phyloP scores from a whole-genome alignment of 1,140 invertebrate species.

The Meteorus sp. region DNA sequence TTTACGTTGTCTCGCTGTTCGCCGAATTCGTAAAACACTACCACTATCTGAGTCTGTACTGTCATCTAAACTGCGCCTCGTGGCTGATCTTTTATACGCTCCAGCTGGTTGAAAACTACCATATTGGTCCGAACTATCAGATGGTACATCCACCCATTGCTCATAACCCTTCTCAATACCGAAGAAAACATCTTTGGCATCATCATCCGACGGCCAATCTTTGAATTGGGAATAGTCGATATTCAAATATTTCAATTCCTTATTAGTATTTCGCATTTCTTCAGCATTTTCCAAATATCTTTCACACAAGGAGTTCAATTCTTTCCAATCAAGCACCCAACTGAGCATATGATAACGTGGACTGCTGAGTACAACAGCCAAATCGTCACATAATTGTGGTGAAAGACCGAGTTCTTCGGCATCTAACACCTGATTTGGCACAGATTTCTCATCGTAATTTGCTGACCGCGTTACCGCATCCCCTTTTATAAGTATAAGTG shows the following conservation, averaged over 20 bases:
- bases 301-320: slow-evolving; percentile 63
- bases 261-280: slow-evolving; percentile 63
- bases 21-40: slow-evolving; percentile 38
- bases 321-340: slow-evolving; percentile 65
- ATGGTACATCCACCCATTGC: slow-evolving; percentile 52
- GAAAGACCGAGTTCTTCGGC: slow-evolving; percentile 62
- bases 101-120: slow-evolving; percentile 50
- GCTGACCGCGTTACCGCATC: slow-evolving; percentile 50
- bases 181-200: slow-evolving; percentile 53
- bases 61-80: slow-evolving; percentile 48
- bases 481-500: slow-evolving; percentile 53
- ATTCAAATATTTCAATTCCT: slow-evolving; percentile 67
- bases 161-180: slow-evolving; percentile 66
- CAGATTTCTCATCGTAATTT: slow-evolving; percentile 57
- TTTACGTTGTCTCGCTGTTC: slow-evolving; percentile 44
- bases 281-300: slow-evolving; percentile 64
- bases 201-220: slow-evolving; percentile 60
- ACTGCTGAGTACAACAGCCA: slow-evolving; percentile 64
- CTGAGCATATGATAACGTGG: slow-evolving; percentile 66
- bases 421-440: slow-evolving; percentile 57
- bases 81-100: slow-evolving; percentile 40
- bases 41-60: slow-evolving; percentile 53
- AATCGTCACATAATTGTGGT: slow-evolving; percentile 64
- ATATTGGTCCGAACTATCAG: slow-evolving; percentile 51
- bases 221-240: slow-evolving; percentile 69